Base-by-base conservation (phyloP, 2,113 vertebrate genomes). In the Beaufortia kweichowensis region DNA sequence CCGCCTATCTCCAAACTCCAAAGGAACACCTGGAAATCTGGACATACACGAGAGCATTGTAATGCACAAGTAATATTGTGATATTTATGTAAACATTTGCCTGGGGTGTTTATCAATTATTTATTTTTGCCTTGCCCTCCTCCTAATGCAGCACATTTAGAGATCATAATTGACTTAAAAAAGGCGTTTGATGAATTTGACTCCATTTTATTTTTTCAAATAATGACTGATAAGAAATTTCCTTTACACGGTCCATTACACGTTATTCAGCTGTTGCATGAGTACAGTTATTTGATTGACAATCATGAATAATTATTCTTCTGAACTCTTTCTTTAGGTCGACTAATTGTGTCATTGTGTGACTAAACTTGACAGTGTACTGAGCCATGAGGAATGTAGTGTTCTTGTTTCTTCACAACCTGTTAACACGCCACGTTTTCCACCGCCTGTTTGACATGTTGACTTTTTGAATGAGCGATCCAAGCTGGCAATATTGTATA, bases 401-500 rank as follows among this genome's bases (percentile, higher is more conserved):
- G 76, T 79, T 79, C 84, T 76, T 56, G 80, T 79, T 82, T 76
- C 83, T 82, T 75, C 75, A 66, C 83, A 86, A 89, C 88, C 89
- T 87, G 89, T 90, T 92, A 91, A 88, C 85, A 86, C 84, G 82
- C 85, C 87, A 87, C 88, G 87, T 85, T 89, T 60, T 89, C 83
- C 87, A 77, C 53, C 85, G 85, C 87, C 84, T 87, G 87, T 87
- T 85, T 91, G 91, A 92, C 91, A 85, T 90, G 88, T 88, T 87
- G 88, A 85, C 87, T 90, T 91, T 90, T 91, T 87, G 86, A 89
- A 87, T 89, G 86, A 90, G 85, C 87, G 89, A 90, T 88, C 79
- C 86, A 85, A 88, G 77, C 86, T 90, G 90, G 87, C 89, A 91
- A 86, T 87, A 89, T 82, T 80, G 86, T 88, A 86, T 88, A 82